phyloP scores from a whole-genome alignment of 92 coral and sea anemone species.

The Montipora capitata region DNA sequence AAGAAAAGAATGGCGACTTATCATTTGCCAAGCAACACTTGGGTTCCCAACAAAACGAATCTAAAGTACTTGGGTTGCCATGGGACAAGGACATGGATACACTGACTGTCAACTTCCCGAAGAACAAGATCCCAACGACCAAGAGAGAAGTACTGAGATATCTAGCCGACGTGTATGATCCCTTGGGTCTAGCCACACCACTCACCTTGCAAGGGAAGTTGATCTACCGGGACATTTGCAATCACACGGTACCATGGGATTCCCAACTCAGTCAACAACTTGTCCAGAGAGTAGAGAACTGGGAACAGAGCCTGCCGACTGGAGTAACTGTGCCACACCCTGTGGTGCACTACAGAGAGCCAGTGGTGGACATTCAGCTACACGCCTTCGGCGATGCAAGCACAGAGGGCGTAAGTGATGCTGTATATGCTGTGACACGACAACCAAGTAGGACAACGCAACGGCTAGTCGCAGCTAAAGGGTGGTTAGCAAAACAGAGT shows the following conservation, averaged over 20 bases:
- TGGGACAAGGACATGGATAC: too few relatives aligned
- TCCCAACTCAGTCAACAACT: conserved; percentile 13
- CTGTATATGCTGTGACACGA: conserved; percentile 43
- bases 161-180: conserved; percentile 46
- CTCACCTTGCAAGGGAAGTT: conserved; percentile 30
- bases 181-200: conserved; percentile 37
- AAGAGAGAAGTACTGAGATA: background rate
- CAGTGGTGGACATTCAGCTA: too few relatives aligned
- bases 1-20: too few relatives aligned
- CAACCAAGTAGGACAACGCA: conserved; percentile 22
- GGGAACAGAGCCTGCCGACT: background rate
- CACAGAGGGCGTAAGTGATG: conserved; percentile 35
- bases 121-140: too few relatives aligned
- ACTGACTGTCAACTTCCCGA: too few relatives aligned
- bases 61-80: too few relatives aligned
- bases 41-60: too few relatives aligned
- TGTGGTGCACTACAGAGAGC: too few relatives aligned
- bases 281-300: conserved; percentile 12
- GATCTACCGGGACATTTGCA: conserved; percentile 58
- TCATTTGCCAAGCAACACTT: too few relatives aligned
- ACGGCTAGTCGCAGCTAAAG: conserved; percentile 19
- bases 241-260: conserved; percentile 56
- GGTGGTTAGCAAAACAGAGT: conserved; percentile 34
- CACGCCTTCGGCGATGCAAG: background rate
- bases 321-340: too few relatives aligned